Conservation (phyloP, 2,113 vertebrate genomes). For the Aegithalos caudatus region DNA sequence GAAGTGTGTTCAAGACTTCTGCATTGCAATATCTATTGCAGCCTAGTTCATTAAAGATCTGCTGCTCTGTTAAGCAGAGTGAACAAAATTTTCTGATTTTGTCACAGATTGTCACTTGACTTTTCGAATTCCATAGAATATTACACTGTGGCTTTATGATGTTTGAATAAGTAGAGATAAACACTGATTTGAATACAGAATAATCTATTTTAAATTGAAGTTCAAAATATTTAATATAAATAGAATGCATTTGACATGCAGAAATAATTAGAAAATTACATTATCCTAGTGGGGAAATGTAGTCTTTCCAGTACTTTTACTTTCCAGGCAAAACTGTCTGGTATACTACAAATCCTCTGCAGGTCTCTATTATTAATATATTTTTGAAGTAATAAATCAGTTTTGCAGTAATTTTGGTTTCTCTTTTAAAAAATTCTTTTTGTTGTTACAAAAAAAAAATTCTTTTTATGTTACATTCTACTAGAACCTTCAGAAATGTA, state of each 20-base stretch:
- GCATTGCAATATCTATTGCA: neutral
- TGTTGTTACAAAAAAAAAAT: too few species aligned
- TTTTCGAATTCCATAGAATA: neutral
- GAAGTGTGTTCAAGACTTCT: neutral
- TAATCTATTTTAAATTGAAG: neutral
- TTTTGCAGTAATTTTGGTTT: neutral
- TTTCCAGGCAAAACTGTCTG: neutral
- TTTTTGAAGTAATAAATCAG: neutral
- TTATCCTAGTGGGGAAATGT: neutral
- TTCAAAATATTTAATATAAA: neutral
- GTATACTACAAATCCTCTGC: neutral
- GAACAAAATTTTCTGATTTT: neutral
- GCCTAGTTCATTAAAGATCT: neutral
- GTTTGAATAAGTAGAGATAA: neutral
- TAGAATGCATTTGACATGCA: neutral
- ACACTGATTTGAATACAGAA: neutral
- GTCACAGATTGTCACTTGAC: neutral
- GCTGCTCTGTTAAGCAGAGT: neutral
- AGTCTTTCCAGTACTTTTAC: neutral
- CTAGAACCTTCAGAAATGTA: neutral
- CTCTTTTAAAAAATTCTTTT: neutral
- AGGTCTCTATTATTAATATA: neutral
- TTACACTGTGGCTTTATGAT: neutral
- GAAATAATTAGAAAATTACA: neutral
- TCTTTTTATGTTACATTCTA: neutral